Evolutionary conservation across 2,888 invertebrate genomes (phyloP).

Genomic region (Hartigia nigra): DNA sequence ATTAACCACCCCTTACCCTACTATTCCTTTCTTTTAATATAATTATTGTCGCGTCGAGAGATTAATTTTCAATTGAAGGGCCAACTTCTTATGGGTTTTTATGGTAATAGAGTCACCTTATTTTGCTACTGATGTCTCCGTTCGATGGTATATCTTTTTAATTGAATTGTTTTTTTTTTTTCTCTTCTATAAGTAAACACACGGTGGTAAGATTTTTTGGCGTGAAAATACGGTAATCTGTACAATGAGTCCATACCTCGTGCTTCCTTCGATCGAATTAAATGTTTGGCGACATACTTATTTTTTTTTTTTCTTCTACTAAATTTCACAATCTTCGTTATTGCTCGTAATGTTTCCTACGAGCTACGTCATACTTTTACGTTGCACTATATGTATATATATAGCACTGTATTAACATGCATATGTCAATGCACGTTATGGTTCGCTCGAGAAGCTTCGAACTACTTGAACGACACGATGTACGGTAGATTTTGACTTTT

Average conservation of each 20-base stretch:
- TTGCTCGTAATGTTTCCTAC: background rate
- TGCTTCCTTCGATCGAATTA: background rate
- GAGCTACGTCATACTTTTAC: background rate
- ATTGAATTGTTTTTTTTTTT: background rate
- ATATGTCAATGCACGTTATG: background rate
- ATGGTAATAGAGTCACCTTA: background rate
- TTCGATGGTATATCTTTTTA: background rate
- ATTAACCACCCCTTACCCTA: background rate
- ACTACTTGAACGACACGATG: background rate
- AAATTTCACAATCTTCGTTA: background rate
- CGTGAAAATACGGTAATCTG: background rate
- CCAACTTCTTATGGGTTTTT: background rate
- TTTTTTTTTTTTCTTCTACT: too few species aligned
- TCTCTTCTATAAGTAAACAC: background rate
- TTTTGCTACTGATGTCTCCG: background rate
- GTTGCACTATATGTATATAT: background rate
- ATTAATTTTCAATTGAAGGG: background rate
- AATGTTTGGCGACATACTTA: too few species aligned
- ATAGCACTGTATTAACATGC: background rate
- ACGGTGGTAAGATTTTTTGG: background rate
- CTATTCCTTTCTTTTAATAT: background rate
- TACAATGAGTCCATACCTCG: background rate
- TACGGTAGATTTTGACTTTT: background rate
- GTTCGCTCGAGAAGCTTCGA: background rate
- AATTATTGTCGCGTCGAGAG: background rate